Evolutionary conservation across 1,140 invertebrate species (phyloP), one percentile per base, ranked within the genome.

Genomic region (Thaumetopoea pityocampa): DNA sequence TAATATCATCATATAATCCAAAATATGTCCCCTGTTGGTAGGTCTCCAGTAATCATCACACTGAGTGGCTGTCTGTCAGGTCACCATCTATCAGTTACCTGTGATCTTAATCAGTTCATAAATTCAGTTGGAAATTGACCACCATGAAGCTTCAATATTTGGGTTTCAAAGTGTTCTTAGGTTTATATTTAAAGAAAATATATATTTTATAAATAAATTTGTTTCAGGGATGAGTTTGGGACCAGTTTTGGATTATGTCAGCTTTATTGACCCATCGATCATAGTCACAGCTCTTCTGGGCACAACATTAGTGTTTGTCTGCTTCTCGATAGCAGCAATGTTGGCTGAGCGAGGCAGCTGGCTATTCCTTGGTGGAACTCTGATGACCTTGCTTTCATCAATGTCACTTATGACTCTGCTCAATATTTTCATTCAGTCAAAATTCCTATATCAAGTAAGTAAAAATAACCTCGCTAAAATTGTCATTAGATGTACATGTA

Each of bases 301-400:
- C 37, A 98, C 97, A 1, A 89, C 91, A 20, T 79, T 97, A 2
- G 91, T 98, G 11, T 99, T 99, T 84, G 90, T 92, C 4, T 96
- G 94, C 51, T 98, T 99, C 84, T 93, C 94, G 8, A 71, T 98
- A 51, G 91, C 93, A 22, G 91, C 97, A 2, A 87, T 98, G 53
- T 87, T 96, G 49, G 94, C 93, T 28, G 90, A 92, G 41, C 89
- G 94, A 49, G 94, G 96, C 30, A 91, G 91, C 56, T 99, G 92
- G 89, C 79, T 99, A 4, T 97, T 93, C 72, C 88, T 95, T 12
- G 94, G 92, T 29, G 92, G 91, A 1, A 90, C 92, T 36, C 86
- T 98, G 10, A 90, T 96, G 78, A 96, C 95, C 23, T 81, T 93
- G 6, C 82, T 98, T 6, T 92, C 92, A 26, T 90, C 91, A 30